Evolutionary conservation across 2,113 vertebrate species (phyloP).

Genomic region (Origma solitaria): DNA sequence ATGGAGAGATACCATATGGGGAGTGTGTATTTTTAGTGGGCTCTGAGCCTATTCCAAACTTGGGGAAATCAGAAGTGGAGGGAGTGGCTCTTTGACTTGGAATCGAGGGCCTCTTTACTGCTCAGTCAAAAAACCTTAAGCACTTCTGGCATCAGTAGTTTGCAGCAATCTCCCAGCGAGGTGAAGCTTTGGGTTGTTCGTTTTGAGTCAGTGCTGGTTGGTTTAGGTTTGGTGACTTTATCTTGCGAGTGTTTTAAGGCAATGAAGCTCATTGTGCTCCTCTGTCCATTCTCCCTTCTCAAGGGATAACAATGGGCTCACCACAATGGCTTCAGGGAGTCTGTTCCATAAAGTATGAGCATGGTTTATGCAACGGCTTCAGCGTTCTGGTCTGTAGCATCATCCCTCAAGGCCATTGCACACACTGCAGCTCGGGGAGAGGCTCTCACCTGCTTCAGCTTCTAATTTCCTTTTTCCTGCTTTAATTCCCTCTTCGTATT

Average conservation of each 20-base stretch:
- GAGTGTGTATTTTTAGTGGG: neutral
- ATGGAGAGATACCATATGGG: neutral
- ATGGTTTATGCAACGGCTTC: neutral
- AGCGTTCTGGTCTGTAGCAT: neutral
- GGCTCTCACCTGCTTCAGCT: neutral
- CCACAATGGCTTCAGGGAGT: neutral
- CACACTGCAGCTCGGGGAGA: rapidly evolving
- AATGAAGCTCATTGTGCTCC: neutral
- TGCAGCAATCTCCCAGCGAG: neutral
- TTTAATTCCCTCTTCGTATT: neutral
- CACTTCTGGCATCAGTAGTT: neutral
- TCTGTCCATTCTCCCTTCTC: neutral
- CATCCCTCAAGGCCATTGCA: neutral
- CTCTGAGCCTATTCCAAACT: neutral
- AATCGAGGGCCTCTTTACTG: no score
- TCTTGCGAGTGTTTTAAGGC: neutral
- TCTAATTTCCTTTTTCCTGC: neutral
- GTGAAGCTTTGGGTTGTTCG: neutral
- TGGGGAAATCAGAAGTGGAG: neutral
- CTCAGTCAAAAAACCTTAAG: neutral
- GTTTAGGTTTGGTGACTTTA: neutral
- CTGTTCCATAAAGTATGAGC: neutral
- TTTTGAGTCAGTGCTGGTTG: neutral
- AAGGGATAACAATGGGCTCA: neutral
- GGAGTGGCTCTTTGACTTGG: neutral